Evolutionary conservation across 2,113 vertebrate genomes (phyloP).

Genomic region (Galbula dea): DNA sequence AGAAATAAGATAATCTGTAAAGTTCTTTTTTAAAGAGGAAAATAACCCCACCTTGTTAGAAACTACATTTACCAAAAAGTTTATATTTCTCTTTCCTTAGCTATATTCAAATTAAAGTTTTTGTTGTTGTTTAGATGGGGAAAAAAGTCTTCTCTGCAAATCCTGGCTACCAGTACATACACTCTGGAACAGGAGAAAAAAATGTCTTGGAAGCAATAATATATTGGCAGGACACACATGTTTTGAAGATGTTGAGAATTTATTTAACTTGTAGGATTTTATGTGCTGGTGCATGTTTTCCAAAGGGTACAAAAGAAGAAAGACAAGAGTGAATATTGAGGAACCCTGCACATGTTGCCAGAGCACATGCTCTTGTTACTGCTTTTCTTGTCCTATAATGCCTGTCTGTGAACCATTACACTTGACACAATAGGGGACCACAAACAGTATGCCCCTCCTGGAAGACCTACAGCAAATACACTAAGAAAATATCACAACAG

Average conservation of each 20-base stretch:
- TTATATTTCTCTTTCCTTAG: not conserved
- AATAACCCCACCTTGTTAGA: not conserved
- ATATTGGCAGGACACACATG: slow-evolving; percentile 14
- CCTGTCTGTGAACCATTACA: not conserved
- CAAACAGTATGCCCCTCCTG: not conserved
- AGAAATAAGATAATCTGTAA: not conserved
- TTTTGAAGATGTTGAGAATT: slow-evolving; percentile 1
- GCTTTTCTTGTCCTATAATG: not conserved
- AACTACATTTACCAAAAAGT: not conserved
- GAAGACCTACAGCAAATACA: not conserved
- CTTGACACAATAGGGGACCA: not conserved
- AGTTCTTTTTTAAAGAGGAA: not conserved
- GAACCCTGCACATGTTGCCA: not conserved
- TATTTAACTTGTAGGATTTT: not conserved
- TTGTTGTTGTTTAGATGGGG: not conserved
- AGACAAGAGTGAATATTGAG: not conserved
- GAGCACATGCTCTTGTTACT: not conserved
- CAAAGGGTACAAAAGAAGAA: not conserved
- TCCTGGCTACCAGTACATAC: not conserved
- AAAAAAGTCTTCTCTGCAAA: not conserved
- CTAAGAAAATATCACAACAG: not conserved
- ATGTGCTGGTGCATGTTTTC: not conserved
- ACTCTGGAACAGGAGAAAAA: not conserved
- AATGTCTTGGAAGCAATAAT: not conserved
- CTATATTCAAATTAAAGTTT: not conserved